Evolutionary conservation across 2,888 invertebrate species (phyloP), one percentile per base, ranked within the genome.

Genomic region (Cerceris rybyensis): DNA sequence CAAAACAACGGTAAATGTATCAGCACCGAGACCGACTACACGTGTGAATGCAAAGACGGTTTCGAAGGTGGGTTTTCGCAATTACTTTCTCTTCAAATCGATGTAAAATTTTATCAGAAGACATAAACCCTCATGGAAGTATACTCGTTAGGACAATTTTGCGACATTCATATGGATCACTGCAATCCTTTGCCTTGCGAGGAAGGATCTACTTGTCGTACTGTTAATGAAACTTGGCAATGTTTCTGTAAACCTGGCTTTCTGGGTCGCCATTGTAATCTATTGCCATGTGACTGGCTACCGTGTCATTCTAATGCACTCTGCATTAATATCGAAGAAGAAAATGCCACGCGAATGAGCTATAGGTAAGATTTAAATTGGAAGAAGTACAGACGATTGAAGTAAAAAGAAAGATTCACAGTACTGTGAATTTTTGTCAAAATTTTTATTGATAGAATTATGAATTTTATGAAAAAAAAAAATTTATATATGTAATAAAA

Each of bases 251-350:
- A 87, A 39, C 89, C 92, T 2, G 94, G 94, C 42, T 93, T 92
- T 84, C 90, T 94, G 28, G 95, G 95, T 4, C 92, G 92, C 70
- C 92, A 94, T 67, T 95, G 95, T 83, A 93, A 93, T 85, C 88
- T 94, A 41, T 84, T 93, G 55, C 94, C 96, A 6, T 96, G 96
- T 86, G 93, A 93, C 81, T 94, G 93, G 86, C 88, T 93, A 63
- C 94, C 94, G 0, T 95, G 95, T 83, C 90, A 90, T 54, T 80
- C 80, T 13, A 92, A 93, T 81, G 88, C 91, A 0, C 90, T 93
- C 63, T 94, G 94, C 81, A 76, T 92, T 1, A 94, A 94, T 86
- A 79, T 93, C 7, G 87, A 89, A 9, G 89, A 91, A 57, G 83
- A 85, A 14, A 92, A 93, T 65, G 90, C 93, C 2, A 93, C 93